Evolutionary conservation across 2,797 vertebrate genomes (phyloP).

Genomic region (Urocyon cinereoargenteus): DNA sequence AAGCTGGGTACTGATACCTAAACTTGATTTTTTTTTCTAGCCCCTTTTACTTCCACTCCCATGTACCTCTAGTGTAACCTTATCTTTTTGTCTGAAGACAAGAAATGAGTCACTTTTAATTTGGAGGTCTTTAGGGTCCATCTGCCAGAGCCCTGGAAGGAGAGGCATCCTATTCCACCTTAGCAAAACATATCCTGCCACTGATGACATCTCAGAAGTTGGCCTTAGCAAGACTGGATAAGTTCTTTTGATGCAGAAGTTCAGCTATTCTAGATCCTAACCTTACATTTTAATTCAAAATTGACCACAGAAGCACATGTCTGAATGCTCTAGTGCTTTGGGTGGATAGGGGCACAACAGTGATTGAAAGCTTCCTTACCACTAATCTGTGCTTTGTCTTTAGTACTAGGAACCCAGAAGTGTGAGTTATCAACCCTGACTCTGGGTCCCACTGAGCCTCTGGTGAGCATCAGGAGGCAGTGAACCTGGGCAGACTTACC

Average conservation of each 20-base stretch:
- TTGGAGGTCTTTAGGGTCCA: slow-evolving; percentile 13
- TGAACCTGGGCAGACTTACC: not conserved
- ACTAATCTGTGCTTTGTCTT: slow-evolving; percentile 26
- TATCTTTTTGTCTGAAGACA: slow-evolving; percentile 6
- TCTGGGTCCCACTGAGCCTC: not conserved
- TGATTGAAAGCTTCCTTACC: slow-evolving; percentile 27
- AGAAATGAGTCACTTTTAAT: slow-evolving; percentile 46
- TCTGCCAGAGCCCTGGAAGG: not conserved
- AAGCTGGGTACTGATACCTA: not conserved
- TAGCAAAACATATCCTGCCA: not conserved
- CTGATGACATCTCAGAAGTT: not conserved
- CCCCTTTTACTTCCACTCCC: not conserved
- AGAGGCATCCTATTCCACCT: not conserved
- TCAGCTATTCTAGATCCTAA: slow-evolving; percentile 51
- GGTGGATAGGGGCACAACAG: not conserved
- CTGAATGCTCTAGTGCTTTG: not conserved
- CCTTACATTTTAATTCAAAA: slow-evolving; percentile 63
- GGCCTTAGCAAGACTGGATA: slow-evolving; percentile 14
- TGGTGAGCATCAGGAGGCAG: not conserved
- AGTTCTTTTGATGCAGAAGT: slow-evolving; percentile 28
- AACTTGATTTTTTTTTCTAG: not conserved
- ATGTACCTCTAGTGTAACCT: not conserved
- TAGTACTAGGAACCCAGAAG: not conserved
- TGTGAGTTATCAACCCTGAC: not conserved
- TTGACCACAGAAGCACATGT: not conserved